Percentiles rank a stretch among this genome's conserved stretches.
Conservation (phyloP, 1,140 invertebrate species). For the Druon quercuslanigerum region DNA sequence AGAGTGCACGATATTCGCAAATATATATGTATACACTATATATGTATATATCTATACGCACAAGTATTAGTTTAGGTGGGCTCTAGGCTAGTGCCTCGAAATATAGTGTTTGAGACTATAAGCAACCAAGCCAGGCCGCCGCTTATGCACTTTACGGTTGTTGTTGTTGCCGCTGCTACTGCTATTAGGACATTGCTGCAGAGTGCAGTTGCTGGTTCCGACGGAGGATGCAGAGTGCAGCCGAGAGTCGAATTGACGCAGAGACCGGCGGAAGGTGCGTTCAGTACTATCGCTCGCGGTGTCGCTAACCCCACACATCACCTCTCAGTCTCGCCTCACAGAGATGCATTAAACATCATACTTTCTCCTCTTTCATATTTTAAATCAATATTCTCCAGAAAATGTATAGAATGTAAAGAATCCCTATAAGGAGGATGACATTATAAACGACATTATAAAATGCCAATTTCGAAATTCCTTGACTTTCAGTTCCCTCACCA, state of each 20-base stretch:
- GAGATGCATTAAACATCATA: neutral
- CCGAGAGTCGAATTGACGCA: neutral
- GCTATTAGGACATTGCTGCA: neutral
- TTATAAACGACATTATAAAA: too few species aligned
- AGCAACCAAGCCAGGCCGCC: constrained; percentile 34
- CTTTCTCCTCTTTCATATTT: neutral
- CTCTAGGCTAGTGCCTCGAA: constrained; percentile 55
- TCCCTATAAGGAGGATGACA: too few species aligned
- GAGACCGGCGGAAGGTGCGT: constrained; percentile 17
- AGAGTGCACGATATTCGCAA: constrained; percentile 66
- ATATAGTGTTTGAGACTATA: constrained; percentile 56
- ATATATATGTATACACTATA: constrained; percentile 38
- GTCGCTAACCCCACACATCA: neutral
- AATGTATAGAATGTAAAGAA: too few species aligned
- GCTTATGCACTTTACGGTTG: constrained; percentile 50
- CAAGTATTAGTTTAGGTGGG: constrained; percentile 40
- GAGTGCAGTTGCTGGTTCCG: neutral
- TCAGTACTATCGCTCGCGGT: constrained; percentile 4
- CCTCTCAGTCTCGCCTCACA: constrained; percentile 2
- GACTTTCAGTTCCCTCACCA: too few species aligned
- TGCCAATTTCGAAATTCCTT: too few species aligned
- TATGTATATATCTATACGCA: neutral
- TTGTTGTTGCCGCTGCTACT: neutral
- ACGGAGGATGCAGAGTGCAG: neutral
- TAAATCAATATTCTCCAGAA: neutral